phyloP scores from a whole-genome alignment of 2,797 vertebrate genomes.

The Tapera naevia region DNA sequence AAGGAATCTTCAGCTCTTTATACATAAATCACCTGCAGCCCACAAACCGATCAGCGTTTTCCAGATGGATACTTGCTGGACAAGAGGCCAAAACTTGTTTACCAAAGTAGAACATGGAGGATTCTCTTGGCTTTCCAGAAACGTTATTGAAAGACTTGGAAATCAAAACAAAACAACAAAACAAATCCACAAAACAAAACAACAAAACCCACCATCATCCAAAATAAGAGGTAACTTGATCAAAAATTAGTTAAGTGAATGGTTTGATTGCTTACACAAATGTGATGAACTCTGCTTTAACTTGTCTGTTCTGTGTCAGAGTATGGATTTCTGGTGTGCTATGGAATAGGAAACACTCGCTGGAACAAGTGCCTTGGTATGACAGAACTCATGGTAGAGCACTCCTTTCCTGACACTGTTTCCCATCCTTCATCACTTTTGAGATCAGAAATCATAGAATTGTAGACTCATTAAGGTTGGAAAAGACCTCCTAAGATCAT shows the following conservation, averaged over 20 bases:
- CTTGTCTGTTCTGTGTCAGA: background rate
- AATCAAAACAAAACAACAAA: background rate
- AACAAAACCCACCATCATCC: too few relatives aligned
- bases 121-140: background rate
- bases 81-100: background rate
- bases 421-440: background rate
- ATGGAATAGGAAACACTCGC: background rate
- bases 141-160: background rate
- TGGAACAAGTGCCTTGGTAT: rapidly evolving
- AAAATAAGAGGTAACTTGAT: background rate
- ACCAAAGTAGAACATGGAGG: background rate
- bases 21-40: background rate
- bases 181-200: background rate
- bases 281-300: rapidly evolving
- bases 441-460: background rate
- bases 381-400: rapidly evolving
- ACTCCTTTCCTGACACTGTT: background rate
- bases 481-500: too few relatives aligned
- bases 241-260: background rate
- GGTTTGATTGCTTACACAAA: background rate
- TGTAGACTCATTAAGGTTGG: too few relatives aligned
- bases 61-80: rapidly evolving
- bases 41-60: rapidly evolving
- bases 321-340: background rate
- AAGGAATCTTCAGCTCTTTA: background rate